Base-by-base conservation (phyloP, 35 echinoderm and acorn worm genomes). In the Strongylocentrotus purpuratus region DNA sequence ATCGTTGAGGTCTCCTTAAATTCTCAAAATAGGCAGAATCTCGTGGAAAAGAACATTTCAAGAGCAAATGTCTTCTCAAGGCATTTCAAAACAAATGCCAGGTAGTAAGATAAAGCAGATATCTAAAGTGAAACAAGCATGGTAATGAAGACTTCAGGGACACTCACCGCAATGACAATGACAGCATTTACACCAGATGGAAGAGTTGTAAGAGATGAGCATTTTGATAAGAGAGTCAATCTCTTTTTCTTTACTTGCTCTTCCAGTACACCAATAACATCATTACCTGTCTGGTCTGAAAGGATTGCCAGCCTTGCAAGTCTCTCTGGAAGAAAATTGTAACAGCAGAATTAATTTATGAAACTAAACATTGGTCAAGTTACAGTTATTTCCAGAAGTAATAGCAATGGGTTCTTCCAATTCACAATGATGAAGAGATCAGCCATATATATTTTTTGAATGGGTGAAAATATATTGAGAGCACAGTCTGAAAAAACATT, bases 321-420 rank as follows among this genome's bases (percentile, higher is more conserved):
- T 58, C 91, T 93, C 46, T 93, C 91, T 93, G 91, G 47, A 93
- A 93, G 13, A 58, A 93, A 58, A 93, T 47, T 28, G 7, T 48
- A 93, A 92, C 9, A 46, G 28, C n/a, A 35, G 13, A 87, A 32
- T 87, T 87, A 31, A 89, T 22, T 28, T n/a, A 92, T 28, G 17
- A 35, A 92, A 15, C 33, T 89, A 92, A 92, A 7, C 46, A 47
- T 46, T 5, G 13, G 32, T 47, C 32, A 28, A 92, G 52, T 59
- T 59, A 14, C 6, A 5, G 11, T 59, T 17, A 59, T 9, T 59
- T 14, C 17, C 35, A 7, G 11, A 59, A 59, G 11, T 59, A 11
- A 9, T 59, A 59, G 11, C 11, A 59, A 14, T 59, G 50, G 0
- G 8, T 9, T 59, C 52, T 59, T 55, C 14, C 14, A 55, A 55